These are phyloP conservation scores for Nomada flava DNA, from an alignment of 2,888 invertebrate genomes.

Conservation along the genomic window DNA sequence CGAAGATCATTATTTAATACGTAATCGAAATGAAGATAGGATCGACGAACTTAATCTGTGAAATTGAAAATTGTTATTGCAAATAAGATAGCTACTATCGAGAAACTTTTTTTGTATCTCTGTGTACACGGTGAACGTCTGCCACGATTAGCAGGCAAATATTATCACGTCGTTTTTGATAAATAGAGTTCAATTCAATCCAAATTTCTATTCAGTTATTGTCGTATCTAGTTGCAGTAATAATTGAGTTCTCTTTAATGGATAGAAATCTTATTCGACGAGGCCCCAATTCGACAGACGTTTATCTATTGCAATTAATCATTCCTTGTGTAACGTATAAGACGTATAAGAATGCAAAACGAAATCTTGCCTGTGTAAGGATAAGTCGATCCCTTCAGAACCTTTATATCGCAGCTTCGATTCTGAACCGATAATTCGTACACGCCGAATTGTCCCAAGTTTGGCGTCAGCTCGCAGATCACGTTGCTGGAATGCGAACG, in stretches of 20 bases:
- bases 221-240: too few relatives aligned
- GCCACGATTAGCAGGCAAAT: too few relatives aligned
- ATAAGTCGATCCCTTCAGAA: slow-evolving; percentile 88
- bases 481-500: slow-evolving; percentile 84
- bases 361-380: slow-evolving; percentile 88
- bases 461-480: slow-evolving; percentile 86
- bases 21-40: neutral
- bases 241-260: too few relatives aligned
- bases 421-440: slow-evolving; percentile 87
- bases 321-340: too few relatives aligned
- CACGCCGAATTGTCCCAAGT: slow-evolving; percentile 90
- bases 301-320: too few relatives aligned
- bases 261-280: too few relatives aligned
- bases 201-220: too few relatives aligned
- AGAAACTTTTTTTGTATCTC: neutral
- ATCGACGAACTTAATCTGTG: neutral
- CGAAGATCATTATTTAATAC: neutral
- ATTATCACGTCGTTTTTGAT: too few relatives aligned
- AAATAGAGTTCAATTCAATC: too few relatives aligned
- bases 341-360: neutral
- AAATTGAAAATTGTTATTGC: neutral
- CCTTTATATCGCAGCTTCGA: slow-evolving; percentile 86
- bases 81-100: slow-evolving; percentile 29
- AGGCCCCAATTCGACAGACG: too few relatives aligned
- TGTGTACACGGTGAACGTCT: neutral